Base-by-base conservation (phyloP, 2,888 invertebrate species). In the Heliconius aoede region DNA sequence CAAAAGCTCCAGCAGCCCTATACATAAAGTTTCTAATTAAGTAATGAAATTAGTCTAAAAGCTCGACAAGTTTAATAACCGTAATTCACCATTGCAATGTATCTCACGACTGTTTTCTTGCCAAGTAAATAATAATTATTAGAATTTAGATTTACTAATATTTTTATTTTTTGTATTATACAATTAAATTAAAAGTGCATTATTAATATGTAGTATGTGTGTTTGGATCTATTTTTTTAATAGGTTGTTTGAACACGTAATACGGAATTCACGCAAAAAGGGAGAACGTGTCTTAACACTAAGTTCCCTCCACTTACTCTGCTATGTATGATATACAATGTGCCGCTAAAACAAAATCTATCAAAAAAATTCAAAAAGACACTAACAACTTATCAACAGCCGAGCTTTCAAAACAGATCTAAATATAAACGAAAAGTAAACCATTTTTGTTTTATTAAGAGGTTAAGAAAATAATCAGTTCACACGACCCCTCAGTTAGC, bases 401-500 rank as follows among this genome's bases (percentile, higher is more conserved):
- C 21, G 4, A 68, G 21, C 67, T 21, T 51, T 68, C 26, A n/a
- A 46, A 21, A 26, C 11, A 30, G 55, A 55, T 69, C 51, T 28
- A 69, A 69, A 69, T 30, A 69, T 32, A 69, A 21, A 55, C 51
- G 13, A 32, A 36, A 36, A 61, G 40, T 72, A 40, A 26, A 72
- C 26, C 36, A 60, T 60, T 36, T 36, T 36, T 36, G 0, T 46
- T 21, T 61, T 72, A 60, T 72, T 61, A 40, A 72, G 21, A 72
- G 36, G 72, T 24, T 36, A 61, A 61, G 60, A 72, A 40, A 61
- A 36, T 72, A 72, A 81, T 74, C 74, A 76, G 80, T 82, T 82
- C 83, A 82, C 83, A 82, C 82, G 83, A 74, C 76, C 80, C 18
- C 80, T 75, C 78, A 72, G 81, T 81, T 80, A 78, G 76, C 81